phyloP scores from a whole-genome alignment of 2,113 vertebrate species.

The Lamprologus tigripictilis region DNA sequence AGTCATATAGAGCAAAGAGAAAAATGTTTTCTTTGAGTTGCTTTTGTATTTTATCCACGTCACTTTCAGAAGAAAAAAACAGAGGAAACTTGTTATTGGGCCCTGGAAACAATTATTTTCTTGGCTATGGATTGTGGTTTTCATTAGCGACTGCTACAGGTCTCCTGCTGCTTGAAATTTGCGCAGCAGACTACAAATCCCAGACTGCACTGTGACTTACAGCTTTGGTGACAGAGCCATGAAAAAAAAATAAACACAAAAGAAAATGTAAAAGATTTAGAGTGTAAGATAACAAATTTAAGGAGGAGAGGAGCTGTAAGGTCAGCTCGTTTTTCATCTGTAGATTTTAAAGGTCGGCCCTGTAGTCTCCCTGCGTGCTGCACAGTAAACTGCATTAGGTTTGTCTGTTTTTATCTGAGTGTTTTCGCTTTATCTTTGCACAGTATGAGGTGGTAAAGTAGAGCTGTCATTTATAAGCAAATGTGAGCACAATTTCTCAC shows the following conservation, averaged over 20 bases:
- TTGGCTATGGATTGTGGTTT: slow-evolving; percentile 39
- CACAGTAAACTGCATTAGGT: neutral
- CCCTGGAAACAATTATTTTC: slow-evolving; percentile 63
- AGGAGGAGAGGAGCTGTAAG: neutral
- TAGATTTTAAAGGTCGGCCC: neutral
- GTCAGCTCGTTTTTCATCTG: neutral
- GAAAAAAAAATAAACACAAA: neutral
- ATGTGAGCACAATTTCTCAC: neutral
- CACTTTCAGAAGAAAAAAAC: neutral
- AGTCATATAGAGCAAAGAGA: neutral
- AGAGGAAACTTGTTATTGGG: slow-evolving; percentile 42
- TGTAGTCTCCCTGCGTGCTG: neutral
- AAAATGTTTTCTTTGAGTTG: slow-evolving; percentile 17
- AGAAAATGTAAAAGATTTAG: neutral
- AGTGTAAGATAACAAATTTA: neutral
- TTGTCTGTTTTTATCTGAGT: neutral
- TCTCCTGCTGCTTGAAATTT: slow-evolving; percentile 20
- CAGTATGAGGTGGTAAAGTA: neutral
- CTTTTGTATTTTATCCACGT: slow-evolving; percentile 6
- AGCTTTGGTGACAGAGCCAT: neutral
- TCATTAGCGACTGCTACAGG: slow-evolving; percentile 39
- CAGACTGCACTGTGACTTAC: slow-evolving; percentile 49
- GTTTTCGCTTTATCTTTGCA: neutral
- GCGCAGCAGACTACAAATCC: slow-evolving; percentile 29
- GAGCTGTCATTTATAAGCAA: neutral